These are phyloP conservation scores for Orientallactaga bullata DNA, from an alignment of 2,113 vertebrate genomes.

Conservation along the genomic window DNA sequence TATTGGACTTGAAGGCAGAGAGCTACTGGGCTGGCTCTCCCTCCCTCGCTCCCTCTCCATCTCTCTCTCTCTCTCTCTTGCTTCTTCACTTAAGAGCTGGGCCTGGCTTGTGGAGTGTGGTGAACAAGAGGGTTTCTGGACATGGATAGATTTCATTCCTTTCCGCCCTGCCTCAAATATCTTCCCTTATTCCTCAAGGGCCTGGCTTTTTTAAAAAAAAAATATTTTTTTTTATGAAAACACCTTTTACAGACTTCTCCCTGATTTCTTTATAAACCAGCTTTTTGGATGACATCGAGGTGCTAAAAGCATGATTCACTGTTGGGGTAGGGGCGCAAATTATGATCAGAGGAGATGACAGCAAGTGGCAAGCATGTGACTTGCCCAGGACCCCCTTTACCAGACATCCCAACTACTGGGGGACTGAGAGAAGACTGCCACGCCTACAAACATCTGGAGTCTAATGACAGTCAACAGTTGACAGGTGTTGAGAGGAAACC, in stretches of 20 bases:
- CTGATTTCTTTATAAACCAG: constrained; percentile 31
- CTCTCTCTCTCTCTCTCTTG: background rate
- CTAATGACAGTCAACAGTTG: constrained; percentile 70
- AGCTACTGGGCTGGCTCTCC: background rate
- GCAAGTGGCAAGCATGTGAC: background rate
- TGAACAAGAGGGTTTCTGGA: constrained; percentile 67
- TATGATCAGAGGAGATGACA: background rate
- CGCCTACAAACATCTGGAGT: constrained; percentile 74
- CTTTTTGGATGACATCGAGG: background rate
- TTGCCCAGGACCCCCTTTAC: constrained; percentile 56
- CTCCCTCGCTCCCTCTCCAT: constrained; percentile 42
- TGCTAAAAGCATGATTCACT: background rate
- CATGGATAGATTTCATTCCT: constrained; percentile 70
- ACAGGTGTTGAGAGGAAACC: background rate
- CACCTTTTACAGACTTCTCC: background rate
- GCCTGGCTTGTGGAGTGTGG: too few species aligned
- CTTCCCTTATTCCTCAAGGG: constrained; percentile 42
- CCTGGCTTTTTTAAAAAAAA: background rate
- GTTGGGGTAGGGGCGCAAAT: background rate
- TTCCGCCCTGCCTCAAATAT: background rate
- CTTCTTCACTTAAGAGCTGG: background rate
- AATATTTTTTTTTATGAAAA: background rate
- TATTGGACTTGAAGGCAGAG: constrained; percentile 45
- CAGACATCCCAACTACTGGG: constrained; percentile 2
- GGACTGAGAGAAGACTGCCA: constrained; percentile 6